Percentiles rank a stretch among this genome's conserved stretches.
Evolutionary conservation across 2,113 vertebrate genomes (phyloP).

Genomic region (Daboia siamensis): DNA sequence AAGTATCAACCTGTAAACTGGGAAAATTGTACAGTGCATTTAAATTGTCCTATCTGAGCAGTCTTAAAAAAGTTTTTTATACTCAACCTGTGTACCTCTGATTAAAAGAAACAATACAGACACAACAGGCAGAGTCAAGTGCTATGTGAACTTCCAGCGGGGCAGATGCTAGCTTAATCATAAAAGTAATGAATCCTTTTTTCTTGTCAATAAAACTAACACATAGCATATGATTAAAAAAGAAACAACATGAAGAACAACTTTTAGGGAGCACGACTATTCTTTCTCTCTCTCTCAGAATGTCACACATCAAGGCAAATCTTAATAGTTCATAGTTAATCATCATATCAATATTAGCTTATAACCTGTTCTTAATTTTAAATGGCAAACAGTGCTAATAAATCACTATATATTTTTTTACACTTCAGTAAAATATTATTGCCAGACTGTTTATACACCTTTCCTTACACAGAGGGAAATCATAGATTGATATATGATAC

Average conservation of each 20-base stretch:
- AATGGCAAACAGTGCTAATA: slow-evolving; percentile 75
- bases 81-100: slow-evolving; percentile 87
- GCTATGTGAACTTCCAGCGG: slow-evolving; percentile 81
- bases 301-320: slow-evolving; percentile 73
- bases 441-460: slow-evolving; percentile 58
- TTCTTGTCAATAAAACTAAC: slow-evolving; percentile 79
- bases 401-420: slow-evolving; percentile 60
- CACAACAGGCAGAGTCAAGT: slow-evolving; percentile 86
- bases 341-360: slow-evolving; percentile 79
- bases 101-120: slow-evolving; percentile 82
- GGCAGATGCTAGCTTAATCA: slow-evolving; percentile 79
- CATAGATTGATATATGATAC: slow-evolving; percentile 42
- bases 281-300: slow-evolving; percentile 70
- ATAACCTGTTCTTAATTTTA: slow-evolving; percentile 76
- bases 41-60: slow-evolving; percentile 91
- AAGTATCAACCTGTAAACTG: slow-evolving; percentile 94
- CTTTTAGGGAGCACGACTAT: slow-evolving; percentile 81
- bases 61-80: slow-evolving; percentile 78
- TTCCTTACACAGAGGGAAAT: slow-evolving; percentile 11
- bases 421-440: slow-evolving; percentile 66
- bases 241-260: slow-evolving; percentile 64
- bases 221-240: slow-evolving; percentile 74
- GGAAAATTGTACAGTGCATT: slow-evolving; percentile 97
- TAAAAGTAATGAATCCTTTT: slow-evolving; percentile 73
- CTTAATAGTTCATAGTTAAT: slow-evolving; percentile 80